phyloP scores from a whole-genome alignment of 2,888 invertebrate species.

The Drosophila paramelanica region DNA sequence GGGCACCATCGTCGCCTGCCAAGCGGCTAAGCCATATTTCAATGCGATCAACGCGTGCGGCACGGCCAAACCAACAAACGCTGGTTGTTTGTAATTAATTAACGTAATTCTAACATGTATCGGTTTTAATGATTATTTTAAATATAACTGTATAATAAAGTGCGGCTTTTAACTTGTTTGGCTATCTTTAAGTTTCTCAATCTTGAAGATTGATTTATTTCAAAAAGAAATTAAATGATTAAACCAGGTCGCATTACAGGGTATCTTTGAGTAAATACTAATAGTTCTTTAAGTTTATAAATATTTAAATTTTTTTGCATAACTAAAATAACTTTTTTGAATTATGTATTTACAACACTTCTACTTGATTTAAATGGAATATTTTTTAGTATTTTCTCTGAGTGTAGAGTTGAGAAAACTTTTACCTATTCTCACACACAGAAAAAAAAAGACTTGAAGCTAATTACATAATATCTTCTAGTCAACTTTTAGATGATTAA shows the following conservation, averaged over 20 bases:
- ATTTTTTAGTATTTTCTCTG: background rate
- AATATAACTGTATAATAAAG: conserved; percentile 16
- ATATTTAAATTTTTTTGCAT: too few species aligned
- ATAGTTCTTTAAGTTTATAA: too few species aligned
- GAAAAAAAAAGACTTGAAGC: background rate
- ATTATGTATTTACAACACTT: too few species aligned
- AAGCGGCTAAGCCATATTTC: conserved; percentile 41
- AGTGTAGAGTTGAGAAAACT: background rate
- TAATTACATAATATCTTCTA: background rate
- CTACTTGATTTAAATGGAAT: too few species aligned
- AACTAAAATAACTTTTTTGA: too few species aligned
- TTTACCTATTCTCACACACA: background rate
- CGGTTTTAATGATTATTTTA: background rate
- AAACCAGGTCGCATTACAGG: too few species aligned
- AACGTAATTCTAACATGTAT: background rate
- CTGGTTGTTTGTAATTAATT: conserved; percentile 53
- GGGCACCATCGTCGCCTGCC: conserved; percentile 39
- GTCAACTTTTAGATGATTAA: background rate
- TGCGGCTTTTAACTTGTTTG: background rate
- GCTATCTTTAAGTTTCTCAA: too few species aligned
- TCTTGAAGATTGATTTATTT: too few species aligned
- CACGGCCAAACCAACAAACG: conserved; percentile 36
- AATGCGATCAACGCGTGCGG: conserved; percentile 31
- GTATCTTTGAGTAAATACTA: too few species aligned
- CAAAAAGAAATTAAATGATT: too few species aligned